These are phyloP conservation scores for Tapirus indicus DNA, from an alignment of 2,797 vertebrate species.

Conservation along the genomic window DNA sequence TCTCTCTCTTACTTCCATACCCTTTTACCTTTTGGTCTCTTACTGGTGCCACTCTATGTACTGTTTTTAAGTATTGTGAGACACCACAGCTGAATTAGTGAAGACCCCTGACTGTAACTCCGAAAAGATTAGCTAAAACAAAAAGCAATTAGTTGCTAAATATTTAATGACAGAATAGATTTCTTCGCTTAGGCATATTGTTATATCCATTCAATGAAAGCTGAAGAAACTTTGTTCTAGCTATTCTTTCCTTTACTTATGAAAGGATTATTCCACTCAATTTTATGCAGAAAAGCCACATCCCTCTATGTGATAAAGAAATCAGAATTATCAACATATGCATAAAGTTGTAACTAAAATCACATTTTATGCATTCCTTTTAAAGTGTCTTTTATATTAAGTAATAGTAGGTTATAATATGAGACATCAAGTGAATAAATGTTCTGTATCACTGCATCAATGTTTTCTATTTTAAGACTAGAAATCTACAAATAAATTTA, in stretches of 20 bases:
- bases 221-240: background rate
- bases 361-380: background rate
- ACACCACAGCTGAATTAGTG: background rate
- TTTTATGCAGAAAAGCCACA: background rate
- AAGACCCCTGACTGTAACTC: background rate
- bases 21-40: background rate
- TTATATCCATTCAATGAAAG: background rate
- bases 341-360: background rate
- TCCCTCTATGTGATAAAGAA: background rate
- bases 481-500: background rate
- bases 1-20: background rate
- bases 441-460: background rate
- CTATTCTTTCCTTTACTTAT: background rate
- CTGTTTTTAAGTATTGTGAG: background rate
- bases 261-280: background rate
- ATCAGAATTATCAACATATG: background rate
- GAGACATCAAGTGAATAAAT: background rate
- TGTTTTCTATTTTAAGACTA: background rate
- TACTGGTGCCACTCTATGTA: background rate
- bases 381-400: background rate
- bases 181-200: background rate
- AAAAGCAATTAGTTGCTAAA: slow-evolving; percentile 32
- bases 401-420: background rate
- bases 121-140: background rate
- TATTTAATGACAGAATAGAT: background rate